Percentiles rank a stretch among this genome's conserved stretches.
Evolutionary conservation across 1,140 invertebrate species (phyloP).

Genomic region (Caerostris extrusa): DNA sequence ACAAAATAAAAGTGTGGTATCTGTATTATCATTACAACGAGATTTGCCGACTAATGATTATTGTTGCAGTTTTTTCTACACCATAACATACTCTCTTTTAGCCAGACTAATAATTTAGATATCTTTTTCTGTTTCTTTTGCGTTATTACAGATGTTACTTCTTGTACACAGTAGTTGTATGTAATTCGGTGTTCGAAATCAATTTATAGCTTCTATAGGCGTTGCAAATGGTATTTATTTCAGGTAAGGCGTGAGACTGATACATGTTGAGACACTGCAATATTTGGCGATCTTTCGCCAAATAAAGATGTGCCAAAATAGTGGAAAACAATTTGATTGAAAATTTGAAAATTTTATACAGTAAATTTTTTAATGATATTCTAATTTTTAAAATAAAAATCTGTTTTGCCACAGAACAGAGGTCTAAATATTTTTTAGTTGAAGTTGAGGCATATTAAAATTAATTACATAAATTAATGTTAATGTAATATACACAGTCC

Average conservation of each 20-base stretch:
- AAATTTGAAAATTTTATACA: no score
- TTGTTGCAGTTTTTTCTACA: background rate
- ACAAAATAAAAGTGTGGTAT: background rate
- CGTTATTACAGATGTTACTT: background rate
- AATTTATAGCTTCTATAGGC: background rate
- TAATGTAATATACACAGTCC: no score
- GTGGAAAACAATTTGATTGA: no score
- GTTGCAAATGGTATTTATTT: background rate
- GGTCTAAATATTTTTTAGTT: no score
- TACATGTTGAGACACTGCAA: background rate
- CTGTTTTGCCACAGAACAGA: no score
- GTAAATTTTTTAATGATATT: no score
- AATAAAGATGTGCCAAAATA: background rate
- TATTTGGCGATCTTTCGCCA: background rate
- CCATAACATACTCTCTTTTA: background rate
- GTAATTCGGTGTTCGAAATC: conserved; percentile 4
- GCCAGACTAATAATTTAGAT: background rate
- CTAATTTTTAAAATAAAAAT: no score
- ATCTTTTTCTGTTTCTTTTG: background rate
- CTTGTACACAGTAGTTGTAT: conserved; percentile 16
- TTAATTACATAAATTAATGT: no score
- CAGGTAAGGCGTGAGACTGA: conserved; percentile 10
- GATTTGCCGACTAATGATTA: background rate
- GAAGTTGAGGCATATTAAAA: no score
- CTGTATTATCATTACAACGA: background rate